A percentile compares a stretch with the other conserved stretches of the same genome.
phyloP scores from a whole-genome alignment of 1,140 invertebrate species.

The Pachypsylla venusta region DNA sequence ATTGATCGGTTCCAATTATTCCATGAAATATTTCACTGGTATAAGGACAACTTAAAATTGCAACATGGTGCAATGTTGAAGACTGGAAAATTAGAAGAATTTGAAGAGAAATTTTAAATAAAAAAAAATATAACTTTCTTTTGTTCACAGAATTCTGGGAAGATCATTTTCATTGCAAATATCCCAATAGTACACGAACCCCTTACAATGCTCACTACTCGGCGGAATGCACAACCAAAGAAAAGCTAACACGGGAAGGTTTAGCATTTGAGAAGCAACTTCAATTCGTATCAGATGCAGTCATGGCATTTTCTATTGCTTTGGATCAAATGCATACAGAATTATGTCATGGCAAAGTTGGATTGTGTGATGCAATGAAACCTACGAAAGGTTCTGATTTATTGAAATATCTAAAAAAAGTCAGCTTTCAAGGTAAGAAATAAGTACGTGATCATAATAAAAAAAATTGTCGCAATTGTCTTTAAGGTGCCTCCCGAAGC shows the following conservation, averaged over 20 bases:
- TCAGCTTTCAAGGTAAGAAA: constrained; percentile 61
- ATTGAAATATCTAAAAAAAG: constrained; percentile 64
- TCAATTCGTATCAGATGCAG: constrained; percentile 84
- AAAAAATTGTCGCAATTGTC: too few relatives aligned
- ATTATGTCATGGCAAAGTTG: constrained; percentile 46
- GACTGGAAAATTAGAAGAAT: too few relatives aligned
- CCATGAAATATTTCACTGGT: too few relatives aligned
- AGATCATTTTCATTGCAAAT: constrained; percentile 70
- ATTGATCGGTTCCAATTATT: too few relatives aligned
- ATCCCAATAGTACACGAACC: constrained; percentile 56
- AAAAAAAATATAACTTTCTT: too few relatives aligned
- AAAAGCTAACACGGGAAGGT: constrained; percentile 51
- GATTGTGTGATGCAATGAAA: constrained; percentile 74
- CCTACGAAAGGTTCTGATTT: constrained; percentile 72
- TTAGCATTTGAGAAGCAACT: constrained; percentile 76
- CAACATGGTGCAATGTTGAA: too few relatives aligned
- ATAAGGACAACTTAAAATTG: too few relatives aligned
- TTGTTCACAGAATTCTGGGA: constrained; percentile 79
- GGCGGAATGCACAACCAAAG: constrained; percentile 48
- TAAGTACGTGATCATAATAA: too few relatives aligned
- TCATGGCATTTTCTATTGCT: constrained; percentile 79
- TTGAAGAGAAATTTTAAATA: too few relatives aligned
- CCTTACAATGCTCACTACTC: constrained; percentile 66
- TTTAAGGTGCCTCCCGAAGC: too few relatives aligned
- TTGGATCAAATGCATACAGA: constrained; percentile 67